Conservation (phyloP, 1,140 invertebrate genomes). For the Tetranychus cinnabarinus region DNA sequence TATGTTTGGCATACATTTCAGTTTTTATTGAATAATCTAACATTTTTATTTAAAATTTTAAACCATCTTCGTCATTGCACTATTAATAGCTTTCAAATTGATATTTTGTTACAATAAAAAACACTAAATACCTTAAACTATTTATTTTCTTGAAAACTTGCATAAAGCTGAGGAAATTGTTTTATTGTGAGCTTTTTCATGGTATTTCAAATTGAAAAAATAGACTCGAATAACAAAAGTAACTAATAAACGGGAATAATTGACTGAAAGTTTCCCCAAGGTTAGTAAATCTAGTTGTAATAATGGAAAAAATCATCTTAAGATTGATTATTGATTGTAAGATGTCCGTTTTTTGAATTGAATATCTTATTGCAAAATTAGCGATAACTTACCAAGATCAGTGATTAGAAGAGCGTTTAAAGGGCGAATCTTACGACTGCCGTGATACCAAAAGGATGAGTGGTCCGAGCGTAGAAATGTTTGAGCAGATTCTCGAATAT, state of each 20-base stretch:
- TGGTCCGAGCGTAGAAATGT: slow-evolving; percentile 19
- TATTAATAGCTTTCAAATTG: too few species aligned
- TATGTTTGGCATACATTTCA: too few species aligned
- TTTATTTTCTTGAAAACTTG: neutral
- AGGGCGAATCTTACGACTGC: slow-evolving; percentile 3
- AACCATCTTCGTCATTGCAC: too few species aligned
- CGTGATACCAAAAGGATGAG: slow-evolving; percentile 18
- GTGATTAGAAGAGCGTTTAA: slow-evolving; percentile 22
- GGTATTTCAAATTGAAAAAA: too few species aligned
- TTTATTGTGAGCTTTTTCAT: too few species aligned
- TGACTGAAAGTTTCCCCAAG: too few species aligned
- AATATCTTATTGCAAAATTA: neutral
- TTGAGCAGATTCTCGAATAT: slow-evolving; percentile 12
- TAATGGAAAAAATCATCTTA: neutral
- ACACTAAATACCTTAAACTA: neutral
- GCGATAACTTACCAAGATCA: slow-evolving; percentile 18
- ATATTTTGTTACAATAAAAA: too few species aligned
- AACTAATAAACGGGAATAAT: too few species aligned
- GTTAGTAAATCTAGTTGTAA: neutral
- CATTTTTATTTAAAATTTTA: too few species aligned
- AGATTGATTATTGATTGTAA: neutral
- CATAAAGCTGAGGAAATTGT: too few species aligned
- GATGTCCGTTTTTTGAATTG: neutral
- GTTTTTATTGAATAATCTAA: too few species aligned
- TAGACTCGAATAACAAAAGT: too few species aligned